Base-by-base conservation (phyloP, 35 echinoderm and acorn worm species). In the Ophioderma brevispina region DNA sequence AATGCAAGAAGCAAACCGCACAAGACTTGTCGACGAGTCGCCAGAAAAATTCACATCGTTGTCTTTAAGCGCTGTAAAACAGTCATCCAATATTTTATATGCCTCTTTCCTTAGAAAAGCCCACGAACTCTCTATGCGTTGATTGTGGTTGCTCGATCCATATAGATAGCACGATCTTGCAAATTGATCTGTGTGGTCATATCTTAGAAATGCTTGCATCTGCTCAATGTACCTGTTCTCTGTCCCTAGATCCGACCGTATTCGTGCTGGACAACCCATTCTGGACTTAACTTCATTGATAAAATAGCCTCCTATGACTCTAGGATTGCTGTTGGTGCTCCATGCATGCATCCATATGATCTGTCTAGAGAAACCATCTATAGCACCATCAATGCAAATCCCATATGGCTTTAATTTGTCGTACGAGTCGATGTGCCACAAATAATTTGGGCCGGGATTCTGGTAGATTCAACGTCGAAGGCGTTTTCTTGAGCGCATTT, bases 341-440 rank as follows among this genome's bases (percentile, higher is more conserved):
- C 81, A 40, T 18, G 92, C 92, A 50, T 94, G 80, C 1, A 90
- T 5, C 87, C 87, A 94, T 35, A 94, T 59, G 33, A 86, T 38
- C 37, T 31, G 31, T 36, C 87, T 39, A 1, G 92, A 94, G 81
- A 85, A 94, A 32, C 87, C 87, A 50, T 94, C 92, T 8, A 94
- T 94, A 49, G 86, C 89, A 31, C 82, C 82, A 37, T 36, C 64
- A 13, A 85, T 85, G 18, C 42, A 46, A 85, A 85, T 85, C 19
- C 82, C 82, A 43, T 77, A 87, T 40, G 85, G 85, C 40, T 87
- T 78, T n/a, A 87, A 78, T 39, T 87, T 87, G 32, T 87, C 85
- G 21, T 77, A 87, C 1, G 55, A 52, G 33, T 87, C 75, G 21
- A 87, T 31, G 75, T 87, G 75, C 85, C 85, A 87, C 8, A 38